Evolutionary conservation across 1,140 invertebrate species (phyloP), one percentile per base, ranked within the genome.

Genomic region (Drosophila sp.): DNA sequence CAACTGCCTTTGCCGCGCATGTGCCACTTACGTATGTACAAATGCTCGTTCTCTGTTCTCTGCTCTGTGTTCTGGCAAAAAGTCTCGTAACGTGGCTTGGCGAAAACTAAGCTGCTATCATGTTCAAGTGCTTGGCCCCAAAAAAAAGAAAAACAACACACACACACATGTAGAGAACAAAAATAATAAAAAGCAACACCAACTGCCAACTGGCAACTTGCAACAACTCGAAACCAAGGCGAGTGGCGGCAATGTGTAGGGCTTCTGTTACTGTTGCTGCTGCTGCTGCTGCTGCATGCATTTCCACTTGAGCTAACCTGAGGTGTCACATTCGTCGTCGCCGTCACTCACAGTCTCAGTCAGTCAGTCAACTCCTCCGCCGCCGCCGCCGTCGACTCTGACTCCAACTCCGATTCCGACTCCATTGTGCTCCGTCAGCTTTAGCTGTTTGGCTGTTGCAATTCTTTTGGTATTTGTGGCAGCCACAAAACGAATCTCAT

Each of bases 381-480:
- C 66, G 62, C 66, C 66, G 65, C 41, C 77, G 47, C 33, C 44
- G 32, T 57, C 29, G 60, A 80, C 67, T 66, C 76, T 66, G 47
- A 79, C 54, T 76, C 58, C 25, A 7, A 67, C 40, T 69, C 60
- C 25, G 32, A 44, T 23, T 44, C 17, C 17, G 7, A 40, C 8
- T 40, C 11, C 60, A 71, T 66, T 73, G 67, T 38, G 56, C 54
- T 67, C 66, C 32, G 63, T 61, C 67, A 58, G 75, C 60, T 67
- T 41, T 75, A 40, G 50, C 54, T 70, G 69, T 67, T 41, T 75
- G 38, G 41, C 54, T 76, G 72, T 84, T 80, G 81, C 81, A 84
- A 89, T 80, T 78, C 77, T 89, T 89, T 71, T 89, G 85, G 85
- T 89, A 84, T 84, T 89, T 89, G 85, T 89, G 84, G 84, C 67